Base-by-base conservation (phyloP, 2,797 vertebrate genomes). In the Paratrypauchen microcephalus region DNA sequence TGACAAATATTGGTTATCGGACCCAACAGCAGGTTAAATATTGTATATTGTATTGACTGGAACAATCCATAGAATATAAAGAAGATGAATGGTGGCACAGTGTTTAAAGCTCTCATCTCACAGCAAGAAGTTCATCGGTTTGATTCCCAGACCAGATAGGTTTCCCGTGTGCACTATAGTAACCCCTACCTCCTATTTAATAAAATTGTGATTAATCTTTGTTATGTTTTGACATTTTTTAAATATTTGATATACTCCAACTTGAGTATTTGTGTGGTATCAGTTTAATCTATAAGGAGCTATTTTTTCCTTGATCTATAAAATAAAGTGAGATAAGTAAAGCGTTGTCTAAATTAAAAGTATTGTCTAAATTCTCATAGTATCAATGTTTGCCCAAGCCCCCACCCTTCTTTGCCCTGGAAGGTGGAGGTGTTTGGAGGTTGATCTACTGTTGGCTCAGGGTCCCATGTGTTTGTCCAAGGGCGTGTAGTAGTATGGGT, bases 401-500 rank as follows among this genome's bases (percentile, higher is more conserved):
- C 50, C 74, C 75, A 1, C n/a, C 66, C 65, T 76, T 36, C 68
- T 70, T 71, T 77, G 66, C 71, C 78, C 71, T 77, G 83, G 54
- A 75, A 75, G 73, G 76, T 77, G 72, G 76, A 87, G 78, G 80
- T 82, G 82, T 87, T 76, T 84, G 58, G 76, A 84, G 79, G 76
- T 80, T 76, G 68, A 65, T 70, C 77, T 70, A 47, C 87, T 91
- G 83, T 89, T 86, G 85, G 87, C 89, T 83, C 74, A 67, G 75
- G 84, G 86, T 87, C 80, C 73, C 52, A 75, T 26, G 28, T 92
- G 87, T 91, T 91, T 92, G 84, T 84, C 69, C 60, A 79, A 62
- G 72, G 64, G 66, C 82, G 84, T 81, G 74, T 60, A 80, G 74
- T 60, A 80, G 32, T 62, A 68, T 39, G 63, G 32, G 67, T 6